Base-by-base conservation (phyloP, 2,113 vertebrate genomes). In the Rhynchomys soricoides region DNA sequence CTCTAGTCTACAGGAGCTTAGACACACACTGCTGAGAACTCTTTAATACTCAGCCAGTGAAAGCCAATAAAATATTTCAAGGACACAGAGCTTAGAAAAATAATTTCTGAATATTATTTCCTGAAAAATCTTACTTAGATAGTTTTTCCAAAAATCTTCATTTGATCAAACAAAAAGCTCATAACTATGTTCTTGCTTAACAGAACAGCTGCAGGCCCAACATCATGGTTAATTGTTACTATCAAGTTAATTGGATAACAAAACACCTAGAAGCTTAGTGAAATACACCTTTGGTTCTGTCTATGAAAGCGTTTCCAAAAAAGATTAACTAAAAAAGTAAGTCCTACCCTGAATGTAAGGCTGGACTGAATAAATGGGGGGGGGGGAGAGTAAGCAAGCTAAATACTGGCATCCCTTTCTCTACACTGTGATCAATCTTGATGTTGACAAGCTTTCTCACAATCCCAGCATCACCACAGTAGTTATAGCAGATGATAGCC, bases 31-130 rank as follows among this genome's bases (percentile, higher is more conserved):
- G 59, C 29, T 68, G 62, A 68, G 66, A 68, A 86, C 29, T 34
- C 83, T 86, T 50, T 37, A 37, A 68, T 68, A 48, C 31, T 86
- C 43, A 50, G 83, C 43, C 83, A 68, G 43, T 37, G 31, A 68
- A 86, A 50, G 83, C 43, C 59, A 86, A 68, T 50, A 86, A 86
- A 86, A 86, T 52, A 70, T 24, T 52, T 86, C 64, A 86, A 86
- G 85, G 45, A 50, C 45, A 86, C 31, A 2, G 43, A 70, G 34
- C 85, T 70, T 86, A 50, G 26, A 50, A 86, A 66, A 86, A 48
- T 68, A 52, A 86, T 68, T 86, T 37, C 50, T 93, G 64, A 79
- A 96, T 79, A 12, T 50, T 77, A n/a, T 34, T 93, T 66, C 57
- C 52, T 59, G 37, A 75, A 59, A 91, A 92, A 68, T 3, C 40